A percentile compares a stretch with the other conserved stretches of the same genome.
These are phyloP conservation scores for Suncus etruscus DNA, from an alignment of 2,113 vertebrate genomes.

Conservation along the genomic window DNA sequence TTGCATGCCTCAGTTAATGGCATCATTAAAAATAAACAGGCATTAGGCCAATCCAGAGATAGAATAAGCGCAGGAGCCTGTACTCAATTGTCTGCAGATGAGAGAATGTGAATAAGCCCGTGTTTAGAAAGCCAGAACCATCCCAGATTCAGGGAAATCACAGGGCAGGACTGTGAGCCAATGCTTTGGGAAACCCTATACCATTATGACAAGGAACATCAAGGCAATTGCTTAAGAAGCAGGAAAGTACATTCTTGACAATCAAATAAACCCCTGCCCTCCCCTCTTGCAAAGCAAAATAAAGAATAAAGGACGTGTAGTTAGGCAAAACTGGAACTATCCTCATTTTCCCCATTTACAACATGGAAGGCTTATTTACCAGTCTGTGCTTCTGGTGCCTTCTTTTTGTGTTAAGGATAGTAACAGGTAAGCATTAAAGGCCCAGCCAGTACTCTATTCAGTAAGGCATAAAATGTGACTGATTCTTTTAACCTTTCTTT, in stretches of 20 bases:
- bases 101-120: background rate
- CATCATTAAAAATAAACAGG: slow-evolving; percentile 60
- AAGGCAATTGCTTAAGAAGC: background rate
- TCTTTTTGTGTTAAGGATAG: background rate
- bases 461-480: background rate
- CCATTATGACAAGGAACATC: background rate
- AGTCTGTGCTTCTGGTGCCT: background rate
- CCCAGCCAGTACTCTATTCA: background rate
- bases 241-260: background rate
- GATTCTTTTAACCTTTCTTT: slow-evolving; percentile 50
- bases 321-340: background rate
- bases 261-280: background rate
- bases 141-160: background rate
- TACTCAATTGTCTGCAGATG: background rate
- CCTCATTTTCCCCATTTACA: background rate
- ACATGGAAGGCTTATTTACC: background rate
- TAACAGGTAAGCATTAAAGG: background rate
- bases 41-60: background rate
- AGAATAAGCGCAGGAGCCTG: slow-evolving; percentile 2
- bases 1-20: slow-evolving; percentile 58
- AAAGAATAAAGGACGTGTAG: background rate
- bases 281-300: background rate
- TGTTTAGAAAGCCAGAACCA: slow-evolving; percentile 27
- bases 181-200: background rate
- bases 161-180: background rate